Percentiles rank a stretch among this genome's conserved stretches.
Conservation (phyloP, 1,140 invertebrate species). For the Megathymus violae region DNA sequence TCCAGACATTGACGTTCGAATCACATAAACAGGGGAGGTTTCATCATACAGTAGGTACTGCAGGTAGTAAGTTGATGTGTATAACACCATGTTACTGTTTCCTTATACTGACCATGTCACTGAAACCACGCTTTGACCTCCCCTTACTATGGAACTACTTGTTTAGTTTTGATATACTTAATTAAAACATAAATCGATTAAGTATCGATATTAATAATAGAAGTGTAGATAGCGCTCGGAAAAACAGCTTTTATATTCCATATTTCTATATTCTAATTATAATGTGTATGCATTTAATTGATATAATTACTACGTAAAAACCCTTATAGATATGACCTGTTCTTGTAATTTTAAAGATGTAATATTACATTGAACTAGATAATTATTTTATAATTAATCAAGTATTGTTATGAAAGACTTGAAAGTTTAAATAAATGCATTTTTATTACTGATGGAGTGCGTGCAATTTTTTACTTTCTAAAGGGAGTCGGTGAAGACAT, state of each 20-base stretch:
- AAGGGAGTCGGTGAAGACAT: neutral
- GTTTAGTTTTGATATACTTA: slow-evolving; percentile 2
- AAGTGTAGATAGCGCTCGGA: neutral
- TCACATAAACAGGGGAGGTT: neutral
- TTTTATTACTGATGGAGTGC: neutral
- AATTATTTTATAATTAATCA: neutral
- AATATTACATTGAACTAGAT: neutral
- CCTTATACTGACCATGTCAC: neutral
- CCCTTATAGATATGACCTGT: neutral
- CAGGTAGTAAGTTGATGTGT: neutral
- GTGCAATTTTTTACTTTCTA: neutral
- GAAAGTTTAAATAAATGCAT: neutral
- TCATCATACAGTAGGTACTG: too few species aligned
- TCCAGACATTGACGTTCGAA: neutral
- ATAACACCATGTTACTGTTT: neutral
- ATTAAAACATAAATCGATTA: neutral
- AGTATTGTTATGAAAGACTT: neutral
- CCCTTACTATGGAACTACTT: neutral
- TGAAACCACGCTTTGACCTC: neutral
- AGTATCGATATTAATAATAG: slow-evolving; percentile 4
- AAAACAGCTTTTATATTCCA: slow-evolving; percentile 4
- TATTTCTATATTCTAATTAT: too few species aligned
- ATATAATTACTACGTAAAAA: slow-evolving; percentile 1
- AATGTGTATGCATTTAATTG: slow-evolving; percentile 3
- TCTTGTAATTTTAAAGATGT: neutral